Evolutionary conservation across 2,797 vertebrate genomes (phyloP), one percentile per base, ranked within the genome.

Genomic region (Melanotaenia trifasciata): DNA sequence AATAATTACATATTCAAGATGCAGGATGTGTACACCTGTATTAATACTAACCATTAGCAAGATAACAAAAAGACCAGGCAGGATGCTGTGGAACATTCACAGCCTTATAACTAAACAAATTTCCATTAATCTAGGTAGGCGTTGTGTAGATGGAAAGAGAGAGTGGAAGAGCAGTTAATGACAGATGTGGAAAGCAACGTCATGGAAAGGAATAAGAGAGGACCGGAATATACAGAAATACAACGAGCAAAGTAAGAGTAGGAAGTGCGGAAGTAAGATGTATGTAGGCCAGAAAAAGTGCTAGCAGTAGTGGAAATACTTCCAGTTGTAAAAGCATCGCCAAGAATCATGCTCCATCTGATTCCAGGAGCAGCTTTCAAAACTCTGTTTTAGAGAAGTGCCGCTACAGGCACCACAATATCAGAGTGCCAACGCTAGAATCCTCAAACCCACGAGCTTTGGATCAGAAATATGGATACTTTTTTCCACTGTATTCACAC

Each of bases 51-150:
- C 2, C 65, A 60, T 35, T 9, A 11, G 7, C 18, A 45, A 61
- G 6, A 59, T 16, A 26, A 74, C 63, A 50, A 40, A 35, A 60
- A 54, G 45, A 75, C 61, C 51, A 79, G 40, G 79, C 71, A 67
- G 61, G 10, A 66, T 45, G n/a, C 22, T 16, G 26, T 50, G 53
- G 43, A 67, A 71, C 51, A 45, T 65, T 26, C 4, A 56, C n/a
- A 63, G 50, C 43, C 58, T 13, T 1, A 64, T 12, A 71, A 58
- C 20, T 56, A 76, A 70, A 81, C 36, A 76, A 74, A 78, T 79
- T 65, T 65, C 80, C 59, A 71, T 33, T 47, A 59, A 62, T 47
- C 24, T 38, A 58, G 70, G 13, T 65, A 57, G 51, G 74, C 62
- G 24, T 43, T 57, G 35, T 61, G 30, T 40, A 76, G 40, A 71